A percentile compares a stretch with the other conserved stretches of the same genome.
Conservation (phyloP, 2,797 vertebrate genomes). For the Spinus pinus region DNA sequence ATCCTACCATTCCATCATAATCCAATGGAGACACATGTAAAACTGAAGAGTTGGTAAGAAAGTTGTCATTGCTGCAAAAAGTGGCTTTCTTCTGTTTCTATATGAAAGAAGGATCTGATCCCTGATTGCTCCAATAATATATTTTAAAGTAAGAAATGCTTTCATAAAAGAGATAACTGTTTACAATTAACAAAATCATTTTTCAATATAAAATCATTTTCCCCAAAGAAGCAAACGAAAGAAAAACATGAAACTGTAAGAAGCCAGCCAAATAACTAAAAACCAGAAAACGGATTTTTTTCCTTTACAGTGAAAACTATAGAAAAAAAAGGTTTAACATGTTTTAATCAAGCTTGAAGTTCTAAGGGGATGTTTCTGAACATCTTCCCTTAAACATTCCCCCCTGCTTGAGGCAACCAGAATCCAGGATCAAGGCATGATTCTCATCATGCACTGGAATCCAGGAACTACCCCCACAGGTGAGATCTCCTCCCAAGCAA, state of each 20-base stretch:
- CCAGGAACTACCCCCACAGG: background rate
- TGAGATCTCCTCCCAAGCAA: accelerated
- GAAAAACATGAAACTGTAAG: background rate
- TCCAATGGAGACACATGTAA: background rate
- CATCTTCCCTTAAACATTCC: background rate
- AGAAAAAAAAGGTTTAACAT: background rate
- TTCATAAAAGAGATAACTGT: background rate
- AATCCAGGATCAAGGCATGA: background rate
- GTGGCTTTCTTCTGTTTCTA: background rate
- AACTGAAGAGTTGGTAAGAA: background rate
- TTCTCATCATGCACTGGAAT: background rate
- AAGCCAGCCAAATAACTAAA: background rate
- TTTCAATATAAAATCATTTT: background rate
- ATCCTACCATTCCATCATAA: background rate
- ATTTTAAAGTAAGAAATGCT: background rate
- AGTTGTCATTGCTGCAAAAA: too few relatives aligned
- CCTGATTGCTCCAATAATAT: background rate
- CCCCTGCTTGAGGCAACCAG: background rate
- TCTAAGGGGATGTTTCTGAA: background rate
- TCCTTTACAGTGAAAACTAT: background rate
- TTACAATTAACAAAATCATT: background rate
- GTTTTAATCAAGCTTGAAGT: background rate
- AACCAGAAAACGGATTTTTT: background rate
- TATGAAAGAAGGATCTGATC: background rate
- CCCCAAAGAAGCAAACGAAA: background rate